These are phyloP conservation scores for Chanos chanos DNA, from an alignment of 2,797 vertebrate species.

Conservation along the genomic window DNA sequence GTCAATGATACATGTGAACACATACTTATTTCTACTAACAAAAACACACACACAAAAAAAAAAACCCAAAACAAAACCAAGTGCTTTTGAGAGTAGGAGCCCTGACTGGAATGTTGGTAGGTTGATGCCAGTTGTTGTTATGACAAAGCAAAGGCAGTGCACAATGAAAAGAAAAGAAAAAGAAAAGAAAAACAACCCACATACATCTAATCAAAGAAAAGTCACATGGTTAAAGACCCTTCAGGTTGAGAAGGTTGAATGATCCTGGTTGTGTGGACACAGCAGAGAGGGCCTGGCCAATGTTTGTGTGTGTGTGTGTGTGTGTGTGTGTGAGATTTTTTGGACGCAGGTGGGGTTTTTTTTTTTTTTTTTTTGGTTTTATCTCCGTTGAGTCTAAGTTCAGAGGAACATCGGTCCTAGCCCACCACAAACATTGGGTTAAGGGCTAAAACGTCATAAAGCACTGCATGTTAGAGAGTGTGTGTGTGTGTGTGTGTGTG, in stretches of 20 bases:
- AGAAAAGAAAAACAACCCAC: background rate
- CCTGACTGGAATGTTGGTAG: conserved; percentile 39
- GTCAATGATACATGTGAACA: no score
- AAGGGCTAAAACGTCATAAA: conserved; percentile 79
- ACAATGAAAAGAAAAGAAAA: background rate
- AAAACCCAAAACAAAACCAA: background rate
- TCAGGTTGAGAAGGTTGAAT: background rate
- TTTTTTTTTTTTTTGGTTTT: no score
- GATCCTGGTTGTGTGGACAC: conserved; percentile 19
- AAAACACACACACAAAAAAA: background rate
- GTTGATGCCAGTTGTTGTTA: conserved; percentile 25
- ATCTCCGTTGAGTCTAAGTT: conserved; percentile 52
- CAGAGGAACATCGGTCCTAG: conserved; percentile 70
- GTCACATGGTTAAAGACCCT: background rate
- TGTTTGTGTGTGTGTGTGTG: background rate
- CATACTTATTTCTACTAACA: background rate
- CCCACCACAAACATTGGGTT: conserved; percentile 75
- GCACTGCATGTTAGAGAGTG: conserved; percentile 48
- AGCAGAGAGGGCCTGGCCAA: conserved; percentile 11
- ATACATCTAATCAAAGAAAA: background rate
- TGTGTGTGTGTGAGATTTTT: conserved; percentile 4
- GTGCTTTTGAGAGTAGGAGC: background rate
- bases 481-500: background rate
- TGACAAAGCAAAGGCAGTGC: background rate
- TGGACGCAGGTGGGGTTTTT: conserved; percentile 29